Evolutionary conservation across 1,140 invertebrate species (phyloP), one percentile per base, ranked within the genome.

Genomic region (Trichoplusia ni): DNA sequence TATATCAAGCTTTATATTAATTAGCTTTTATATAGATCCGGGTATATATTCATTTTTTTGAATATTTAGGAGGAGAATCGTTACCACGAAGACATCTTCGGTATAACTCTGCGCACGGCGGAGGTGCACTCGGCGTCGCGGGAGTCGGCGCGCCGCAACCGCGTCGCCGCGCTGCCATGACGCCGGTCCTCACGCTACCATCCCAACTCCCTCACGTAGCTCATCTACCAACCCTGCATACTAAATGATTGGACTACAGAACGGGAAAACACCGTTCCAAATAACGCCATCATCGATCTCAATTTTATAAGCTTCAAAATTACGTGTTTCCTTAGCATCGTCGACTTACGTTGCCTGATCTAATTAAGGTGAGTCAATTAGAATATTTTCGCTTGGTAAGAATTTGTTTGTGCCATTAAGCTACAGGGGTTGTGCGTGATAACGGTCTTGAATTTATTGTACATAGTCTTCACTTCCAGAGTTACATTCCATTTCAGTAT

Each of bases 61-160:
- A 27, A 16, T 19, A n/a, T 53, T 42, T 73, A 99, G 97, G 97
- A 98, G 85, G 95, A 97, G 84, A 97, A 96, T 76, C 94, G 97
- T 31, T 99, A 98, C 86, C 98, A 99, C 73, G 98, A 99, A 90
- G 98, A 99, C 79, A 99, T 99, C 63, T 99, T 99, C 82, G 98
- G 98, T 23, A 98, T 98, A 65, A 98, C 97, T 0, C 92, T 98
- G 31, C 92, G 97, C 49, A 97, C 96, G 0, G 96, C 96, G 0
- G 97, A 98, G 84, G 95, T 98, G 2, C 96, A 97, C 81, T 96
- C 95, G 75, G 94, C 95, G 77, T 96, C 95, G 0, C 92, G 95
- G 59, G 95, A 96, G 86, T 95, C 95, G 0, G 96, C 96, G 6
- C 92, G 95, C 64, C 71, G 86, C 19, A 96, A 94, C 74, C 92